Evolutionary conservation across 2,888 invertebrate species (phyloP).

Genomic region (Stegophylla sp.): DNA sequence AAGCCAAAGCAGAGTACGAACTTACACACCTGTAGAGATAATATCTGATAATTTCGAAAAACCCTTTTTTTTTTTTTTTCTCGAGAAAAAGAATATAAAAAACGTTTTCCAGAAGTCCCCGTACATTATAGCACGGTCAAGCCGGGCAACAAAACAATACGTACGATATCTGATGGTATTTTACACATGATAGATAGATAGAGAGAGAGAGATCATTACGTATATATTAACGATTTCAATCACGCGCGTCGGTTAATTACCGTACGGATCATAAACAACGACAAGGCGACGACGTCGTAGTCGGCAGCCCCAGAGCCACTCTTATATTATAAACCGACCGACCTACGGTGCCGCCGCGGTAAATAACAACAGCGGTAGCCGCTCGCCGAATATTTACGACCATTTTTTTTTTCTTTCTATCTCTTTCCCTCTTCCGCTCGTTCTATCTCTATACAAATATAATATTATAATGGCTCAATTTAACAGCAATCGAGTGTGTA

Average conservation of each 20-base stretch:
- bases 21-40: too few species aligned
- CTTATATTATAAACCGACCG: constrained; percentile 13
- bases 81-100: too few species aligned
- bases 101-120: too few species aligned
- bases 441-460: neutral
- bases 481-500: constrained; percentile 16
- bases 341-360: neutral
- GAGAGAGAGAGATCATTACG: constrained; percentile 25
- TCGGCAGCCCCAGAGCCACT: constrained; percentile 26
- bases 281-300: constrained; percentile 24
- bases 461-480: constrained; percentile 49
- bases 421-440: neutral
- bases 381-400: constrained; percentile 54
- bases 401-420: constrained; percentile 21
- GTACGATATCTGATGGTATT: constrained; percentile 31
- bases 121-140: too few species aligned
- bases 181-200: constrained; percentile 28
- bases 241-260: constrained; percentile 54
- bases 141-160: too few species aligned
- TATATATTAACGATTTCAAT: constrained; percentile 51
- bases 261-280: constrained; percentile 52
- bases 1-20: too few species aligned
- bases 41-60: too few species aligned
- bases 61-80: too few species aligned
- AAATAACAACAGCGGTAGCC: constrained; percentile 16